Evolutionary conservation across 2,888 invertebrate genomes (phyloP).

Genomic region (Poecilus cupreus): DNA sequence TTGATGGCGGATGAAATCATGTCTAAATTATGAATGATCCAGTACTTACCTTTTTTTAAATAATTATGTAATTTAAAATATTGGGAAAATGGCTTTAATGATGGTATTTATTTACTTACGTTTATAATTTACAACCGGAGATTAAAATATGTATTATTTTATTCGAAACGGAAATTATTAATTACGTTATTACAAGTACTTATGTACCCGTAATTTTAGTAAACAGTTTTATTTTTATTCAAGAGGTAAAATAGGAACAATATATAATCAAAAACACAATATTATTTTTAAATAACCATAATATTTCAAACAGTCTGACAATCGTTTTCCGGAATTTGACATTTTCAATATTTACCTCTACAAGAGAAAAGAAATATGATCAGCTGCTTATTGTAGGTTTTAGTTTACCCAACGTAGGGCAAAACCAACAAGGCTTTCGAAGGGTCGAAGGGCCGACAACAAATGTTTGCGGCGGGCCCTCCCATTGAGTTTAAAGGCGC

Average conservation of each 20-base stretch:
- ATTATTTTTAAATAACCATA: background rate
- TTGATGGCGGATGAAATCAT: too few relatives aligned
- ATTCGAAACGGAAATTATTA: background rate
- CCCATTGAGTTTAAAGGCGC: background rate
- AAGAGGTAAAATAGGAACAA: background rate
- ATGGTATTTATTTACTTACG: background rate
- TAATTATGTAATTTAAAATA: background rate
- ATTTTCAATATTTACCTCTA: slow-evolving; percentile 9
- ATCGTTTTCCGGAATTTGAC: slow-evolving; percentile 3
- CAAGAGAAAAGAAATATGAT: slow-evolving; percentile 27
- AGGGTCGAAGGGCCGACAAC: background rate
- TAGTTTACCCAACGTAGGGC: slow-evolving; percentile 1
- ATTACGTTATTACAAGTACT: background rate
- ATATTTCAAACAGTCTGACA: slow-evolving; percentile 20
- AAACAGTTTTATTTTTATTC: background rate
- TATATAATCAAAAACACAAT: background rate
- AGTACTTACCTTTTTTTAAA: background rate
- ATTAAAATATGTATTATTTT: background rate
- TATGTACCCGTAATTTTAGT: background rate
- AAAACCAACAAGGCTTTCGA: background rate
- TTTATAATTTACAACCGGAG: slow-evolving; percentile 10
- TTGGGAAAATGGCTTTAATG: background rate
- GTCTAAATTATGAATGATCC: too few relatives aligned
- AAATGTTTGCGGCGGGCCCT: slow-evolving; percentile 16
- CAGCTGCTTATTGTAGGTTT: slow-evolving; percentile 3